phyloP scores from a whole-genome alignment of 2,888 invertebrate genomes.

The Lottia scabra region DNA sequence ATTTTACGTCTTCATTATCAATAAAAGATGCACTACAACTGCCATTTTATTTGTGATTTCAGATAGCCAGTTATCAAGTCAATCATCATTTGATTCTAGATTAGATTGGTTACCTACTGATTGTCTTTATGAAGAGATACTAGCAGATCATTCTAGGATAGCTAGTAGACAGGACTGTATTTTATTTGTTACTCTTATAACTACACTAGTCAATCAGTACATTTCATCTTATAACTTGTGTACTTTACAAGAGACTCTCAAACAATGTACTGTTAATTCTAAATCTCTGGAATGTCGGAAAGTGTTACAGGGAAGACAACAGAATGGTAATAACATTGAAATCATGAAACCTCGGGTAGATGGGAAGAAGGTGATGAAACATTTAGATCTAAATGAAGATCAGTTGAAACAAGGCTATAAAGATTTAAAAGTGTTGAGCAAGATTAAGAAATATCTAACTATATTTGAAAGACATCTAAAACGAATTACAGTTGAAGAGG shows the following conservation, averaged over 20 bases:
- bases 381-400: not conserved
- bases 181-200: not conserved
- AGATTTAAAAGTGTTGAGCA: not conserved
- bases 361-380: not conserved
- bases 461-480: not conserved
- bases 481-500: not conserved
- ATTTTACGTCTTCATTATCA: too few relatives aligned
- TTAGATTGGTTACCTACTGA: constrained; percentile 30
- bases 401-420: not conserved
- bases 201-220: not conserved
- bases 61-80: not conserved
- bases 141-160: constrained; percentile 15
- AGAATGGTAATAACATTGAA: not conserved
- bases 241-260: not conserved
- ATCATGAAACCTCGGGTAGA: not conserved
- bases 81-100: constrained; percentile 18
- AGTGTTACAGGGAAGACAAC: not conserved
- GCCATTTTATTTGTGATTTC: too few relatives aligned
- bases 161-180: not conserved
- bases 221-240: not conserved
- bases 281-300: not conserved
- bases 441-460: not conserved
- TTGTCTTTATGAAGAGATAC: constrained; percentile 40
- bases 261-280: not conserved
- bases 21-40: too few relatives aligned